Evolutionary conservation across 2,888 invertebrate genomes (phyloP).

Genomic region (Ophion costatus): DNA sequence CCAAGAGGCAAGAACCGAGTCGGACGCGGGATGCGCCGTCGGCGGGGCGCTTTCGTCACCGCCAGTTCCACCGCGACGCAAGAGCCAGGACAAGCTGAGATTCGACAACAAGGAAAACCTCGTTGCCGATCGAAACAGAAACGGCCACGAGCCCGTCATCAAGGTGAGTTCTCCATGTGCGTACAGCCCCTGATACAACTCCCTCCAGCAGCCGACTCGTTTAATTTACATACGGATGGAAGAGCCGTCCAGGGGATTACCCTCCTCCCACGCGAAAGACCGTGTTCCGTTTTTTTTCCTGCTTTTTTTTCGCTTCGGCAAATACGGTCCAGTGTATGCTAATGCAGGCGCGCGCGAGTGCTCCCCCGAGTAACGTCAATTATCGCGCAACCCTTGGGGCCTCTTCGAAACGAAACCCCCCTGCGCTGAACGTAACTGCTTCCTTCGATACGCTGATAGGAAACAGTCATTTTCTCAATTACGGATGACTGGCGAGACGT

Average conservation of each 20-base stretch:
- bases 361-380: slow-evolving; percentile 65
- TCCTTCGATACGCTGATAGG: too few species aligned
- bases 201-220: slow-evolving; percentile 13
- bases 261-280: slow-evolving; percentile 6
- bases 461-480: too few species aligned
- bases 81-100: slow-evolving; percentile 85
- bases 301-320: not conserved
- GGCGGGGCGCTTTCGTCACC: slow-evolving; percentile 77
- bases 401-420: slow-evolving; percentile 38
- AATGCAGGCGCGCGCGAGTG: slow-evolving; percentile 53
- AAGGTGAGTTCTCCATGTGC: slow-evolving; percentile 74
- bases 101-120: slow-evolving; percentile 83
- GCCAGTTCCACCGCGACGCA: slow-evolving; percentile 86
- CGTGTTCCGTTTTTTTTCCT: slow-evolving; percentile 16
- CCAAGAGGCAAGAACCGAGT: slow-evolving; percentile 80
- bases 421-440: too few species aligned
- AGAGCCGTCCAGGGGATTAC: slow-evolving; percentile 23
- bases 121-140: slow-evolving; percentile 69
- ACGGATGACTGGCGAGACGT: too few species aligned
- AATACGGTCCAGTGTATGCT: slow-evolving; percentile 52
- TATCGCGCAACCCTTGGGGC: slow-evolving; percentile 51
- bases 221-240: slow-evolving; percentile 59
- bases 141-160: slow-evolving; percentile 73
- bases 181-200: too few species aligned
- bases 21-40: slow-evolving; percentile 71